Percentiles rank a stretch among this genome's conserved stretches.
Evolutionary conservation across 2,888 invertebrate genomes (phyloP).

Genomic region (Pasiphila rectangulata): DNA sequence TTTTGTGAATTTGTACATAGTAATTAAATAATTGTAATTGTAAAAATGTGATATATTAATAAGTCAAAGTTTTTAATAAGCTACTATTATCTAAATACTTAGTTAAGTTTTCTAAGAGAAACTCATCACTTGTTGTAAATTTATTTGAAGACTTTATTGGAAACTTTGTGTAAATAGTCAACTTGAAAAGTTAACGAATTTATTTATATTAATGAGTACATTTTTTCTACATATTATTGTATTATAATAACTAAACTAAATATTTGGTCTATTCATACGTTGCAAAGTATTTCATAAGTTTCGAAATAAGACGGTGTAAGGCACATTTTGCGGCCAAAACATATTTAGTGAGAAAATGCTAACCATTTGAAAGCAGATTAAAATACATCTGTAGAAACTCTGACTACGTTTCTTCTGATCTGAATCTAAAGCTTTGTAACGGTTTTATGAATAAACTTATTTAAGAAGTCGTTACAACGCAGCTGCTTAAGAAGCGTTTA

Average conservation of each 20-base stretch:
- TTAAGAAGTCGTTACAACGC: too few species aligned
- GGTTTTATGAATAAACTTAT: too few species aligned
- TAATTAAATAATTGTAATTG: conserved; percentile 33
- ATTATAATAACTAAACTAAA: conserved; percentile 7
- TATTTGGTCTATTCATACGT: conserved; percentile 1
- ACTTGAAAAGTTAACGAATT: conserved; percentile 26
- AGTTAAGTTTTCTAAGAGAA: conserved; percentile 45
- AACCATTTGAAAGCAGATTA: not conserved
- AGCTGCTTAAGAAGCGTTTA: too few species aligned
- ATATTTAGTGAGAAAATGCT: too few species aligned
- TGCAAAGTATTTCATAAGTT: conserved; percentile 1
- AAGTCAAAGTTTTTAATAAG: conserved; percentile 32
- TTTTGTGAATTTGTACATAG: conserved; percentile 31
- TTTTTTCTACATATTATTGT: conserved; percentile 30
- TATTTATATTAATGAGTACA: conserved; percentile 17
- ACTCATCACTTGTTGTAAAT: conserved; percentile 24
- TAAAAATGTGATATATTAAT: conserved; percentile 52
- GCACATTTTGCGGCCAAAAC: too few species aligned
- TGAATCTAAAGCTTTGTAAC: too few species aligned
- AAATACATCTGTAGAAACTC: not conserved
- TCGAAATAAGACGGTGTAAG: not conserved
- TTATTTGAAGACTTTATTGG: conserved; percentile 24
- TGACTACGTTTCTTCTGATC: too few species aligned
- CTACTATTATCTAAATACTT: conserved; percentile 34
- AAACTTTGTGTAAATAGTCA: conserved; percentile 20